phyloP scores from a whole-genome alignment of 2,113 vertebrate genomes.

The Callopanchax toddi region DNA sequence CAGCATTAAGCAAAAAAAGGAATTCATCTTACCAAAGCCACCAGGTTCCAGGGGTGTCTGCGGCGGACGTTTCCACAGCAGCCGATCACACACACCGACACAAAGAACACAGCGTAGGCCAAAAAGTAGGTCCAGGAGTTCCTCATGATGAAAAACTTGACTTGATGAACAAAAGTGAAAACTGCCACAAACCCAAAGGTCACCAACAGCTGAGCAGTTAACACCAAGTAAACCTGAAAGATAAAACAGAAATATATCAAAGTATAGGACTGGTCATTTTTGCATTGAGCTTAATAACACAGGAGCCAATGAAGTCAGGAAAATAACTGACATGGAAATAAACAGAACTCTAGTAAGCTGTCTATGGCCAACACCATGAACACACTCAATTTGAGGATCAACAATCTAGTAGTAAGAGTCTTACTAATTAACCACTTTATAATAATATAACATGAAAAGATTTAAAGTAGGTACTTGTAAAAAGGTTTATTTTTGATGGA shows the following conservation, averaged over 20 bases:
- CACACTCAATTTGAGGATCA: too few species aligned
- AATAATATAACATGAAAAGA: too few species aligned
- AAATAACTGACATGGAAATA: too few species aligned
- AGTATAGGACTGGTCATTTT: too few species aligned
- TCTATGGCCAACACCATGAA: too few species aligned
- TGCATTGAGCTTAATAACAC: too few species aligned
- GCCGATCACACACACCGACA: slow-evolving; percentile 88
- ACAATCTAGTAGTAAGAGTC: too few species aligned
- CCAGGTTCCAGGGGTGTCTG: slow-evolving; percentile 93
- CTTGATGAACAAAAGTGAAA: slow-evolving; percentile 86
- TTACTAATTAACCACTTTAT: too few species aligned
- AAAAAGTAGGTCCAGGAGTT: slow-evolving; percentile 90
- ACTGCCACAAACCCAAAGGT: slow-evolving; percentile 89
- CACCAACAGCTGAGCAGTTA: slow-evolving; percentile 88
- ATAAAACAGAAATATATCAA: neutral
- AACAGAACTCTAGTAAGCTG: too few species aligned
- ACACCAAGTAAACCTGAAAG: slow-evolving; percentile 90
- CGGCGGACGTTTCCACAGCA: slow-evolving; percentile 91
- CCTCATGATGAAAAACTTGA: slow-evolving; percentile 81
- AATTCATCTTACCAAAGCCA: slow-evolving; percentile 83
- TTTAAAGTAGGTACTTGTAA: too few species aligned
- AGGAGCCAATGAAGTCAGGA: too few species aligned
- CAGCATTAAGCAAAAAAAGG: neutral
- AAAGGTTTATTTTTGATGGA: too few species aligned
- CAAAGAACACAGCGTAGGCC: slow-evolving; percentile 89